Base-by-base conservation (phyloP, 2,797 vertebrate species). In the Pseudomugil gertrudae region DNA sequence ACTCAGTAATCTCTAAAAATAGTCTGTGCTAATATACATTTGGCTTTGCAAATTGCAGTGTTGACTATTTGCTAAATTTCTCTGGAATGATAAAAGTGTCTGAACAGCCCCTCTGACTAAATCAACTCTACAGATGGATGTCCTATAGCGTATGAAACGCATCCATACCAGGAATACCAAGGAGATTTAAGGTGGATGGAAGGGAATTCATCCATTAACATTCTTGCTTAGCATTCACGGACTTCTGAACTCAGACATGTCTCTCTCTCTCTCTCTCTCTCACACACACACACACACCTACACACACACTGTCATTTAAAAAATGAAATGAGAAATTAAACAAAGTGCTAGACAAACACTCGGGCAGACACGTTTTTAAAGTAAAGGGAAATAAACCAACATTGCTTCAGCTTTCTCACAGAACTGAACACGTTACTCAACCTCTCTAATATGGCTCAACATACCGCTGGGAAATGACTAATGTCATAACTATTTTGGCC, bases 1-100 rank as follows among this genome's bases (percentile, higher is more conserved):
- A 74, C 78, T 81, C 58, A 83, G 81, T 84, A 79, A 69, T 74
- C 53, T 82, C 90, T 91, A 93, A 90, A 91, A 81, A 92, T 92
- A 94, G 89, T 17, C 51, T 51, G 26, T 57, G 83, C 78, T 72
- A 81, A 69, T 84, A 60, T 61, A 79, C 78, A 87, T 68, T 78
- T 74, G 81, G 75, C 67, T 83, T 59, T 51, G 72, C 76, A 66
- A 81, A 79, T 81, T 84, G 76, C 51, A 15, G 67, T 23, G 87
- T 55, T 90, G 90, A 92, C 87, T 91, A 80, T 71, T 69, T 78
- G 69, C 52, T 62, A 13, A 55, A 78, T 85, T 85, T 75, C 59
- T 24, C 43, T n/a, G 32, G 70, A 33, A 73, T 72, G 60, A 84
- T 85, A 71, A 88, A 80, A 27, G 69, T 30, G 63, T 64, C 68